Base-by-base conservation (phyloP, 2,797 vertebrate genomes). In the Sebastes trivittatus region DNA sequence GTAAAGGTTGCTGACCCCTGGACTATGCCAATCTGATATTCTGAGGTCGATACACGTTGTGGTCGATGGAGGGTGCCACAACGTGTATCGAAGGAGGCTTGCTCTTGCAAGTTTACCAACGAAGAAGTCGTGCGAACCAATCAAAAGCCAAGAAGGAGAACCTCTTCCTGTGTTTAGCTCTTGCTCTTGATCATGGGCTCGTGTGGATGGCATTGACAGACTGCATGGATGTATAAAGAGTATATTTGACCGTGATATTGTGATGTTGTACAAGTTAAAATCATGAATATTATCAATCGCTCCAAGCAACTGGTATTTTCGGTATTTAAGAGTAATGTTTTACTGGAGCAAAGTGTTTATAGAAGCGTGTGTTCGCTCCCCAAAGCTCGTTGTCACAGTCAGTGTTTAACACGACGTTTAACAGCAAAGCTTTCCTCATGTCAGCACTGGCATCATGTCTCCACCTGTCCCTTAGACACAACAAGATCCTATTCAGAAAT, bases 161-260 rank as follows among this genome's bases (percentile, higher is more conserved):
- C 0, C 7, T 18, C 80, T 94, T 95, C 92, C 93, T 87, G 87
- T 83, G 86, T 84, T 52, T 75, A 85, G 64, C 10, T 61, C 5
- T 30, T 13, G 11, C 18, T 20, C 46, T 20, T 18, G 16, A 46
- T 38, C 13, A 13, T 2, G 13, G 0, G 22, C 76, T 75, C 34
- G 4, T 59, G 74, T 77, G 60, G 11, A 3, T 27, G 11, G 4
- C 6, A 0, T 9, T 20, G 46, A 18, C 14, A 16, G 6, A 49
- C 46, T 49, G 16, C 46, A 42, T 42, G 14, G 38, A 14, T 16
- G 38, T 42, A 6, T 16, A 42, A 42, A 42, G 38, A 16, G 38
- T 16, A 42, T 6, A 42, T 42, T 42, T 52, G 3, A 4, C 5
- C 2, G 7, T 60, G 1, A 22, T 56, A 5, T 9, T 27, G 8